A percentile compares a stretch with the other conserved stretches of the same genome.
phyloP scores from a whole-genome alignment of 2,888 invertebrate species.

The Candidula unifasciata region DNA sequence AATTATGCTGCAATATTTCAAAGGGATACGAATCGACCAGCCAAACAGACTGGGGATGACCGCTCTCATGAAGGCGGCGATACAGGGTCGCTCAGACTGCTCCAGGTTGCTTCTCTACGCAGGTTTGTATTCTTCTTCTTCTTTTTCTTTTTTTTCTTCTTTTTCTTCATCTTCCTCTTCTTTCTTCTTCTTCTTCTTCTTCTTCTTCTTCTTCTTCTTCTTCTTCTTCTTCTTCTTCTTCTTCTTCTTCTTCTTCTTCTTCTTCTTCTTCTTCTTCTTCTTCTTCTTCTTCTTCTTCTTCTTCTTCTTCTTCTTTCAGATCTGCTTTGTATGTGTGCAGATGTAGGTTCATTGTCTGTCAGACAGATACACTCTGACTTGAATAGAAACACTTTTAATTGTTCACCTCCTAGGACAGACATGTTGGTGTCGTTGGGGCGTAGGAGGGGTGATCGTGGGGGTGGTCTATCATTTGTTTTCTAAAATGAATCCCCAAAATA shows the following conservation, averaged over 20 bases:
- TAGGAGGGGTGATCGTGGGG: no score
- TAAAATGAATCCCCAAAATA: no score
- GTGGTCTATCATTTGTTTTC: no score
- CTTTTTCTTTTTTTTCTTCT: slow-evolving; percentile 9
- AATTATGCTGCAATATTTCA: slow-evolving; percentile 83
- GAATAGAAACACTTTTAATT: no score
- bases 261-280: neutral
- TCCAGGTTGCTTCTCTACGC: slow-evolving; percentile 86
- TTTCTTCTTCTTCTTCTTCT: neutral
- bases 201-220: neutral
- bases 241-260: neutral
- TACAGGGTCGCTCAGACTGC: slow-evolving; percentile 86
- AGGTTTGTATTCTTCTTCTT: slow-evolving; percentile 79
- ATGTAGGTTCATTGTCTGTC: no score
- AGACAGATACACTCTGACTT: no score
- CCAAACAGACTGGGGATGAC: slow-evolving; percentile 85
- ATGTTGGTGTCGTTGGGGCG: no score
- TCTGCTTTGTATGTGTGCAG: no score
- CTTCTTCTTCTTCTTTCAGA: neutral
- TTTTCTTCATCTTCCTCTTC: neutral
- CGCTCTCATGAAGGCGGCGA: slow-evolving; percentile 85
- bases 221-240: neutral
- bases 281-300: no score
- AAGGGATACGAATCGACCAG: slow-evolving; percentile 84
- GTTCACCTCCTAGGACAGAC: no score